Evolutionary conservation across 2,888 invertebrate species (phyloP).

Genomic region (Gortyna flavago): DNA sequence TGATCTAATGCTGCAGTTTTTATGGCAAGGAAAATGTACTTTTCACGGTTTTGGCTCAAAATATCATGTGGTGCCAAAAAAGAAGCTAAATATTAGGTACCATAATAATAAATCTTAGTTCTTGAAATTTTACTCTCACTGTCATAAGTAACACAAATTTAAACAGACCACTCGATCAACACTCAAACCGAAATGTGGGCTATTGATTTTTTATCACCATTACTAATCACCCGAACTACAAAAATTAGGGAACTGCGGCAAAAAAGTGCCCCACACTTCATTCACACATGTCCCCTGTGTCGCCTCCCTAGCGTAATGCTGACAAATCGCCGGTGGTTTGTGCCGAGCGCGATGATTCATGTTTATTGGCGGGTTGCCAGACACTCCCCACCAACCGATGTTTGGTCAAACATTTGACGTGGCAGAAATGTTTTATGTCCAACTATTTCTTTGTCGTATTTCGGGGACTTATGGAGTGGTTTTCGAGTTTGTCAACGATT

Average conservation of each 20-base stretch:
- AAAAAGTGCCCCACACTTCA: slow-evolving; percentile 62
- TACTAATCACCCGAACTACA: slow-evolving; percentile 50
- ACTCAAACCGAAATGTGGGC: slow-evolving; percentile 6
- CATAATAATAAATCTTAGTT: neutral
- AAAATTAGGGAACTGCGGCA: slow-evolving; percentile 47
- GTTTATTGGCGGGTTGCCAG: slow-evolving; percentile 81
- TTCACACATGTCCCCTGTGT: slow-evolving; percentile 64
- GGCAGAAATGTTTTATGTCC: slow-evolving; percentile 60
- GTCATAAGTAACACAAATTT: neutral
- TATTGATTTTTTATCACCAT: slow-evolving; percentile 54
- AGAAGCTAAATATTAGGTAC: neutral
- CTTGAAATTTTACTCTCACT: neutral
- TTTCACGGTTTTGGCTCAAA: neutral
- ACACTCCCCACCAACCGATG: slow-evolving; percentile 67
- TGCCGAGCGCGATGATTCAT: slow-evolving; percentile 84
- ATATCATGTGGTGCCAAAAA: neutral
- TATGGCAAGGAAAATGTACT: neutral
- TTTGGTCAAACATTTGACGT: slow-evolving; percentile 68
- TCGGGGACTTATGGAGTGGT: slow-evolving; percentile 37
- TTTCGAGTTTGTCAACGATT: slow-evolving; percentile 21
- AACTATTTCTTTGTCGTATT: slow-evolving; percentile 60
- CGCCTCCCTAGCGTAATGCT: slow-evolving; percentile 77
- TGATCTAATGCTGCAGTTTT: neutral
- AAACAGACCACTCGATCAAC: slow-evolving; percentile 32
- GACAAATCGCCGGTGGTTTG: slow-evolving; percentile 85